Conservation (phyloP, 1,140 invertebrate genomes). For the Samia ricini region DNA sequence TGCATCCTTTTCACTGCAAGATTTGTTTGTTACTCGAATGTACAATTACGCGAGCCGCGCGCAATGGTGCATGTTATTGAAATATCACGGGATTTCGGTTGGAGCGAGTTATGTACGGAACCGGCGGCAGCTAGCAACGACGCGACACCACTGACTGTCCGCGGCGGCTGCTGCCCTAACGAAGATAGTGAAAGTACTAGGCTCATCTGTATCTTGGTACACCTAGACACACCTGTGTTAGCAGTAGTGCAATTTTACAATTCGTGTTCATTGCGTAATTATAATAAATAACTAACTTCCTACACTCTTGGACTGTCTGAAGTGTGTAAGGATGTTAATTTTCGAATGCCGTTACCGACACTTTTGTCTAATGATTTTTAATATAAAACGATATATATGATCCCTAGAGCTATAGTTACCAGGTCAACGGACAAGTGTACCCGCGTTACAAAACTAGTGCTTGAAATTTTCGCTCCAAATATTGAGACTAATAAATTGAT, state of each 20-base stretch:
- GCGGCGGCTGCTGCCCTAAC: conserved; percentile 44
- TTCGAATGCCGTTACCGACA: not conserved
- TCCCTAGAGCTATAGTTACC: too few relatives aligned
- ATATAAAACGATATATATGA: too few relatives aligned
- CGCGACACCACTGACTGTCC: conserved; percentile 61
- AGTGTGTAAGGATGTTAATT: not conserved
- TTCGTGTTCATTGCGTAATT: conserved; percentile 37
- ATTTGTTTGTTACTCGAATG: conserved; percentile 56
- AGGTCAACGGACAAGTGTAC: too few relatives aligned
- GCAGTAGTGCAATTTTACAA: conserved; percentile 35
- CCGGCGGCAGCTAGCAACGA: conserved; percentile 55
- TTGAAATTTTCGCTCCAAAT: too few relatives aligned
- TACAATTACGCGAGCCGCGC: conserved; percentile 42
- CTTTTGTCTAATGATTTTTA: not conserved
- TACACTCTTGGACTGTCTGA: not conserved
- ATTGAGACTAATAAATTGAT: too few relatives aligned
- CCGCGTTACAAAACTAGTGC: too few relatives aligned
- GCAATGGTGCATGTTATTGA: conserved; percentile 44
- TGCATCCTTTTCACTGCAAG: conserved; percentile 54
- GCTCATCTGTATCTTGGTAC: conserved; percentile 33
- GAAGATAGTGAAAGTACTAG: conserved; percentile 71
- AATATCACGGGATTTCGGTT: conserved; percentile 51
- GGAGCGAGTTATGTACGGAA: conserved; percentile 39
- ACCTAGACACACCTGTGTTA: conserved; percentile 49
- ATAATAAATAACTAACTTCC: conserved; percentile 25